Evolutionary conservation across 2,113 vertebrate genomes (phyloP).

Genomic region (Barnardius zonarius): DNA sequence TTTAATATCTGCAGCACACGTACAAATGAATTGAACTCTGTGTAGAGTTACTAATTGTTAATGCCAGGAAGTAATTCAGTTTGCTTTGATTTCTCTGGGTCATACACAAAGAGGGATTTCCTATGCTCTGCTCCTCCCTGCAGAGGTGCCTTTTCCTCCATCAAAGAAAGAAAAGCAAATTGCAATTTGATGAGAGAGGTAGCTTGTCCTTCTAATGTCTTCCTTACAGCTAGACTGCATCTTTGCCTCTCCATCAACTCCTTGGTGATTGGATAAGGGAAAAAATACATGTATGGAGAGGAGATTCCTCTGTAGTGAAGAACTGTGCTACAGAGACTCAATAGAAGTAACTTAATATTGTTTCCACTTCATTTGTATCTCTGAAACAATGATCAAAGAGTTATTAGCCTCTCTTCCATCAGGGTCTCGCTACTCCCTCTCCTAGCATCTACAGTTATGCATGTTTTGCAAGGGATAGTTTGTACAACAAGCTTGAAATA

Average conservation of each 20-base stretch:
- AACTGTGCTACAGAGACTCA: neutral
- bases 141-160: neutral
- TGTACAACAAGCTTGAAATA: neutral
- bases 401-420: neutral
- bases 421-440: neutral
- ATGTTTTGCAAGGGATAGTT: neutral
- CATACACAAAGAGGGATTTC: neutral
- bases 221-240: neutral
- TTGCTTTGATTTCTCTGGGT: neutral
- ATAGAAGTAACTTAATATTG: neutral
- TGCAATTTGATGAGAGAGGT: neutral
- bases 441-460: neutral
- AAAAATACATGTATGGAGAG: neutral
- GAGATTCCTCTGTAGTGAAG: neutral
- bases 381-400: neutral
- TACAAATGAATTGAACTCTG: neutral
- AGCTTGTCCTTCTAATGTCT: neutral
- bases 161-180: neutral
- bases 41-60: neutral
- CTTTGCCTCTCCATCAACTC: neutral
- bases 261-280: neutral
- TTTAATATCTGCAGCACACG: neutral
- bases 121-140: neutral
- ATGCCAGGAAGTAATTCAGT: neutral
- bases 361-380: neutral